A percentile compares a stretch with the other conserved stretches of the same genome.
These are phyloP conservation scores for Sinosuthora webbiana DNA, from an alignment of 2,113 vertebrate species.

Conservation along the genomic window DNA sequence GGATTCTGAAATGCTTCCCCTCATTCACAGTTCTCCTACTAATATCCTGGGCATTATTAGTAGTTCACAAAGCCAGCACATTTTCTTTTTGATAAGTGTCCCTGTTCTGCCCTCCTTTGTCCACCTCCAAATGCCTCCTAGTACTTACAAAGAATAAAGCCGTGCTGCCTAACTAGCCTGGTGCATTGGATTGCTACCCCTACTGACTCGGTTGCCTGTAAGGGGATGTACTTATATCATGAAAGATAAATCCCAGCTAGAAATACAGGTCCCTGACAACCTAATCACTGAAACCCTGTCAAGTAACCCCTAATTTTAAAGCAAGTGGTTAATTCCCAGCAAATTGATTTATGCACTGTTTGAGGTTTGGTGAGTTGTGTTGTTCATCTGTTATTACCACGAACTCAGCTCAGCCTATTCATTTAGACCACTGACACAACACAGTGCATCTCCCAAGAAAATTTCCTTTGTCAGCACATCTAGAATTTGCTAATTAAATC, in stretches of 20 bases:
- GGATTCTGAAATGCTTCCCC: slow-evolving; percentile 41
- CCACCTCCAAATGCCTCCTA: slow-evolving; percentile 35
- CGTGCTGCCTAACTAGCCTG: background rate
- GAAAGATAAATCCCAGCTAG: slow-evolving; percentile 74
- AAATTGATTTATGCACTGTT: slow-evolving; percentile 83
- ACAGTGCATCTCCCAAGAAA: slow-evolving; percentile 77
- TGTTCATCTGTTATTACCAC: slow-evolving; percentile 81
- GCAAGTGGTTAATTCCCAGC: slow-evolving; percentile 78
- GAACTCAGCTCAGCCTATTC: slow-evolving; percentile 72
- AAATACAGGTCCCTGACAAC: slow-evolving; percentile 75
- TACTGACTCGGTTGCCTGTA: slow-evolving; percentile 32
- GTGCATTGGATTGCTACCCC: slow-evolving; percentile 7
- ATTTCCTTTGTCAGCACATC: slow-evolving; percentile 83
- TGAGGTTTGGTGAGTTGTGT: slow-evolving; percentile 78
- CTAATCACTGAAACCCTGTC: slow-evolving; percentile 77
- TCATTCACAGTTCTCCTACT: slow-evolving; percentile 16
- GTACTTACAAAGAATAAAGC: slow-evolving; percentile 54
- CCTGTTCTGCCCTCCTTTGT: slow-evolving; percentile 51
- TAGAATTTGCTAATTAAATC: slow-evolving; percentile 84
- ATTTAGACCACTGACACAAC: slow-evolving; percentile 76
- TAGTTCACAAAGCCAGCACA: slow-evolving; percentile 46
- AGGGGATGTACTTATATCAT: slow-evolving; percentile 57
- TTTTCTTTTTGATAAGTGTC: slow-evolving; percentile 38
- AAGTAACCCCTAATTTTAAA: slow-evolving; percentile 82
- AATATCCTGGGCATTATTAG: slow-evolving; percentile 26